phyloP scores from a whole-genome alignment of 2,888 invertebrate species.

The Clitarchus hookeri region DNA sequence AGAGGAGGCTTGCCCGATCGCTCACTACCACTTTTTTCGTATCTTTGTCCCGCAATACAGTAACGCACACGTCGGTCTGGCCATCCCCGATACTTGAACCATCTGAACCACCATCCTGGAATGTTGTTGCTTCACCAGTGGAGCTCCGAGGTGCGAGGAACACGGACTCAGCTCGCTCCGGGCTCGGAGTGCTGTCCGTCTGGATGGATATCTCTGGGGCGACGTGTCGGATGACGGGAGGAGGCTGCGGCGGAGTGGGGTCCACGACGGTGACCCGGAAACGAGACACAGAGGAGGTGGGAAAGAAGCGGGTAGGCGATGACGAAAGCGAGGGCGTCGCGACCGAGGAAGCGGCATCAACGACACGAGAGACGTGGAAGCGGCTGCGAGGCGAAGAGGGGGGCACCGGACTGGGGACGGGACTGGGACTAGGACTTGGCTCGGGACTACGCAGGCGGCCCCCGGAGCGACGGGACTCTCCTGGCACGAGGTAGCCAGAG shows the following conservation, averaged over 20 bases:
- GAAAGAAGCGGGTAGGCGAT: constrained; percentile 39
- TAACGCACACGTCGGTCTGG: constrained; percentile 23
- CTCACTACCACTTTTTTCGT: constrained; percentile 20
- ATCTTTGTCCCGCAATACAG: constrained; percentile 23
- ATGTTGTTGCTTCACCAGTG: neutral
- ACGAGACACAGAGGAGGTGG: constrained; percentile 45
- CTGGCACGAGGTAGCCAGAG: constrained; percentile 47
- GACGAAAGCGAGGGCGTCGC: constrained; percentile 37
- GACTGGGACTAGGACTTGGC: constrained; percentile 66
- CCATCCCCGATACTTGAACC: neutral
- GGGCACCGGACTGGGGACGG: constrained; percentile 71
- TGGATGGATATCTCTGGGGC: constrained; percentile 45
- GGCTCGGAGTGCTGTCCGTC: neutral
- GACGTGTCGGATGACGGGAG: constrained; percentile 53
- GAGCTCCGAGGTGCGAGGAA: neutral
- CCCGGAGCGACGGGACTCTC: constrained; percentile 54
- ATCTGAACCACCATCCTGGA: neutral
- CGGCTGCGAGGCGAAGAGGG: constrained; percentile 56
- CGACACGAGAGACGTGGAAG: constrained; percentile 47
- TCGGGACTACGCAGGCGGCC: constrained; percentile 69
- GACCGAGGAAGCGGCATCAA: constrained; percentile 16
- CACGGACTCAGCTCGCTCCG: neutral
- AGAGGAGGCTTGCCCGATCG: constrained; percentile 18
- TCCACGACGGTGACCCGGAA: constrained; percentile 54
- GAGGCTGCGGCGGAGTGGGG: constrained; percentile 44